Conservation (phyloP, 2,113 vertebrate genomes). For the Plotosus lineatus region DNA sequence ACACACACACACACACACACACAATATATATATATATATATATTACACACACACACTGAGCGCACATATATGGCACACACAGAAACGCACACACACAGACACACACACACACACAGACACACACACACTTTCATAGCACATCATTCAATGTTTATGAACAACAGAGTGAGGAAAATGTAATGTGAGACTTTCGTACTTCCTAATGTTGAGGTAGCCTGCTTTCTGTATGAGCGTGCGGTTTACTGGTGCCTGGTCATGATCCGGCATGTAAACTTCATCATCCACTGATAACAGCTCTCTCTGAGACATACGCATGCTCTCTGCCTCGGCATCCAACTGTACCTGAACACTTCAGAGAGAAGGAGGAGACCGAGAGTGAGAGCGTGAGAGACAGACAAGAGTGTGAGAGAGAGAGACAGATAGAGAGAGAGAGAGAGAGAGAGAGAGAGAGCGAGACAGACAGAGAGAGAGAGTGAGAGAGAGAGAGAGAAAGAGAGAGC, state of each 20-base stretch:
- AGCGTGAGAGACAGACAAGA: conserved; percentile 3
- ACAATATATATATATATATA: no score
- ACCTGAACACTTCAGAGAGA: conserved; percentile 78
- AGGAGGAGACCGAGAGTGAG: neutral
- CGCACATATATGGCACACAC: no score
- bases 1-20: no score
- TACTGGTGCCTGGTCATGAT: conserved; percentile 78
- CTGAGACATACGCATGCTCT: conserved; percentile 84
- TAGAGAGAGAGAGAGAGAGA: neutral
- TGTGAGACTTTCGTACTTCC: conserved; percentile 77
- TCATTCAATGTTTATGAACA: neutral
- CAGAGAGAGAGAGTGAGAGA: no score
- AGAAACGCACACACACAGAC: neutral
- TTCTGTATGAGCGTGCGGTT: conserved; percentile 95
- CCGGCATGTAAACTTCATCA: conserved; percentile 87
- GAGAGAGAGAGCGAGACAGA: neutral
- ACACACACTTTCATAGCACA: neutral
- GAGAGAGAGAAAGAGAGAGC: neutral
- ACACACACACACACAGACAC: neutral
- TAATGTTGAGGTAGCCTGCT: conserved; percentile 95
- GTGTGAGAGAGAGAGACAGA: no score
- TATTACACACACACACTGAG: no score
- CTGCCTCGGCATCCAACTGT: conserved; percentile 86
- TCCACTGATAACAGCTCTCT: conserved; percentile 87
- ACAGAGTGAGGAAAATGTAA: neutral